Evolutionary conservation across 1,140 invertebrate genomes (phyloP).

Genomic region (Scaptomyza graminum): DNA sequence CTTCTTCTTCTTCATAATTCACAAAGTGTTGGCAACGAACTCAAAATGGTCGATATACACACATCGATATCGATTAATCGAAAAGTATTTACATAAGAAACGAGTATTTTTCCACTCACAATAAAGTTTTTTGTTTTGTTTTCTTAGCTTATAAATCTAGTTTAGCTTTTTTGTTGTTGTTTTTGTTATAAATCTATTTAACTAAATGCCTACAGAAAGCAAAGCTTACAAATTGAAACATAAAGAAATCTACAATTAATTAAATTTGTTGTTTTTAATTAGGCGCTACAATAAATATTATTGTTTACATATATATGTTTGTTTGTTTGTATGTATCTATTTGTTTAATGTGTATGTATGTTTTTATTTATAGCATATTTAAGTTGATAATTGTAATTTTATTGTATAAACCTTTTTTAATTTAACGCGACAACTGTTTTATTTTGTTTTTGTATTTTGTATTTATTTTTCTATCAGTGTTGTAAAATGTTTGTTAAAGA

Average conservation of each 20-base stretch:
- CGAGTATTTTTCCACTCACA: slow-evolving; percentile 56
- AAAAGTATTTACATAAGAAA: slow-evolving; percentile 62
- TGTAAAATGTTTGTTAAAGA: slow-evolving; percentile 55
- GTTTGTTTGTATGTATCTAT: slow-evolving; percentile 3
- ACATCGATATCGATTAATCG: slow-evolving; percentile 5
- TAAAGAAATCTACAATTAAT: slow-evolving; percentile 56
- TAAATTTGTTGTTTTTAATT: slow-evolving; percentile 50
- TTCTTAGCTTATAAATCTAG: slow-evolving; percentile 51
- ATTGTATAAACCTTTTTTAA: slow-evolving; percentile 54
- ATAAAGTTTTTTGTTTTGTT: slow-evolving; percentile 5
- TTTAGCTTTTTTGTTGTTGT: slow-evolving; percentile 33
- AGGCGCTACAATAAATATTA: slow-evolving; percentile 77
- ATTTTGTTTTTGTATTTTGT: too few relatives aligned
- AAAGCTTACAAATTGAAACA: slow-evolving; percentile 72
- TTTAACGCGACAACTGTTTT: slow-evolving; percentile 62
- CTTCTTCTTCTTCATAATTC: slow-evolving; percentile 31
- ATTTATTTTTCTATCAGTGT: slow-evolving; percentile 42
- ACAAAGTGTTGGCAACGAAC: slow-evolving; percentile 75
- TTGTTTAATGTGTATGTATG: slow-evolving; percentile 10
- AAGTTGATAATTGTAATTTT: slow-evolving; percentile 46
- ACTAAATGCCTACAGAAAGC: slow-evolving; percentile 79
- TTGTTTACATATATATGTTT: slow-evolving; percentile 48
- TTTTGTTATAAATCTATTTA: slow-evolving; percentile 56
- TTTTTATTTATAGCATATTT: slow-evolving; percentile 33
- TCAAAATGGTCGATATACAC: slow-evolving; percentile 18